Conservation (phyloP, 2,888 invertebrate genomes). For the Anarsia innoxiella region DNA sequence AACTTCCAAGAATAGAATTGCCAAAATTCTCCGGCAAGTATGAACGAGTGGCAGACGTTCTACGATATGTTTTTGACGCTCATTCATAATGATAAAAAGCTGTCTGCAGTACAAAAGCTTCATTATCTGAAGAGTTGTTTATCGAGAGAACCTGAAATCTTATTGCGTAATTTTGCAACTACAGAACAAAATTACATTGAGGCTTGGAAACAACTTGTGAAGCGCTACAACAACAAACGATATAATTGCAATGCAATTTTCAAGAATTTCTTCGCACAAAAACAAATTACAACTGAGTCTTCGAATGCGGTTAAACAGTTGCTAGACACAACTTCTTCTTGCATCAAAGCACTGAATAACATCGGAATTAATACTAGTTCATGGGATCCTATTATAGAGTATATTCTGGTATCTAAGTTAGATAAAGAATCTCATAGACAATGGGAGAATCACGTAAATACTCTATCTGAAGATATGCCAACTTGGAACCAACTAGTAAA, state of each 20-base stretch:
- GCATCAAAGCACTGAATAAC: background rate
- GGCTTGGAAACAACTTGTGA: conserved; percentile 17
- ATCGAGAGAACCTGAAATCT: conserved; percentile 16
- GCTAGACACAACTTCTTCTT: conserved; percentile 15
- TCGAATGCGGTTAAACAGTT: conserved; percentile 13
- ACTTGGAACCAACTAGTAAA: conserved; percentile 13
- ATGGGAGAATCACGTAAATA: conserved; percentile 7
- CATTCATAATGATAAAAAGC: background rate
- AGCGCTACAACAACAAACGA: conserved; percentile 21
- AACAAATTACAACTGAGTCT: conserved; percentile 15
- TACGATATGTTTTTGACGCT: conserved; percentile 19
- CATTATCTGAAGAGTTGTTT: conserved; percentile 22
- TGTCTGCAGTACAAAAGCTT: conserved; percentile 17
- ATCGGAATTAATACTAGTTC: background rate
- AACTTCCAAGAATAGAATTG: conserved; percentile 10
- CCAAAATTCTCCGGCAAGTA: conserved; percentile 19
- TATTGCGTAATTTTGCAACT: conserved; percentile 17
- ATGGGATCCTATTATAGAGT: conserved; percentile 10
- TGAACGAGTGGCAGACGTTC: conserved; percentile 20
- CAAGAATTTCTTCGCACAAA: conserved; percentile 17
- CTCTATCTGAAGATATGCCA: conserved; percentile 4
- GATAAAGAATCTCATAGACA: background rate
- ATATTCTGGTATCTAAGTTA: conserved; percentile 7
- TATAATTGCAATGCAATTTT: conserved; percentile 19
- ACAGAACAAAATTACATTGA: conserved; percentile 19